Percentiles rank a stretch among this genome's conserved stretches.
Conservation (phyloP, 2,113 vertebrate genomes). For the Hyperoodon ampullatus region DNA sequence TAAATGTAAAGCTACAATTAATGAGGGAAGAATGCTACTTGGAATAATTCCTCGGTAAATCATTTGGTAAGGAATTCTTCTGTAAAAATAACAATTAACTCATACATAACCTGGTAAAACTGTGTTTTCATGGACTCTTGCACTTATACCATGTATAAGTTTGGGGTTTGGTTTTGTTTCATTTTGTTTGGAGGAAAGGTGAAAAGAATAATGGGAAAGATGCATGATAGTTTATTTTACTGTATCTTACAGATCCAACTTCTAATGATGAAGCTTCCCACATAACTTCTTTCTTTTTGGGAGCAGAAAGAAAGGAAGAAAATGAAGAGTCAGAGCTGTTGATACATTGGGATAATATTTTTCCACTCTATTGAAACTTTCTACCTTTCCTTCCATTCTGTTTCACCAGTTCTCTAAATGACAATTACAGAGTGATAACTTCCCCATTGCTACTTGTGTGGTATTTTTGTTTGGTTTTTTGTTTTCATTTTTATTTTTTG, state of each 20-base stretch:
- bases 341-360: conserved; percentile 87
- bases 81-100: conserved; percentile 39
- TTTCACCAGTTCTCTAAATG: conserved; percentile 82
- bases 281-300: conserved; percentile 89
- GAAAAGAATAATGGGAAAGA: conserved; percentile 82
- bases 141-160: not conserved
- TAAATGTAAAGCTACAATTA: conserved; percentile 7
- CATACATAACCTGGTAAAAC: not conserved
- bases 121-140: conserved; percentile 23
- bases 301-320: conserved; percentile 88
- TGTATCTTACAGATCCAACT: conserved; percentile 88
- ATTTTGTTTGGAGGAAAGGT: conserved; percentile 78
- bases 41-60: conserved; percentile 1
- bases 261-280: conserved; percentile 88
- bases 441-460: conserved; percentile 63
- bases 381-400: conserved; percentile 84
- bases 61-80: conserved; percentile 13
- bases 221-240: conserved; percentile 88
- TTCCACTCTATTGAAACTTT: conserved; percentile 86
- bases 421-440: conserved; percentile 72
- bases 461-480: conserved; percentile 45
- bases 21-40: not conserved
- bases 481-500: not conserved
- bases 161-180: conserved; percentile 42
- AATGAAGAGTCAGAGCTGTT: conserved; percentile 88